Percentiles rank a stretch among this genome's conserved stretches.
phyloP scores from a whole-genome alignment of 2,888 invertebrate genomes.

The Drosophila setosimentum region DNA sequence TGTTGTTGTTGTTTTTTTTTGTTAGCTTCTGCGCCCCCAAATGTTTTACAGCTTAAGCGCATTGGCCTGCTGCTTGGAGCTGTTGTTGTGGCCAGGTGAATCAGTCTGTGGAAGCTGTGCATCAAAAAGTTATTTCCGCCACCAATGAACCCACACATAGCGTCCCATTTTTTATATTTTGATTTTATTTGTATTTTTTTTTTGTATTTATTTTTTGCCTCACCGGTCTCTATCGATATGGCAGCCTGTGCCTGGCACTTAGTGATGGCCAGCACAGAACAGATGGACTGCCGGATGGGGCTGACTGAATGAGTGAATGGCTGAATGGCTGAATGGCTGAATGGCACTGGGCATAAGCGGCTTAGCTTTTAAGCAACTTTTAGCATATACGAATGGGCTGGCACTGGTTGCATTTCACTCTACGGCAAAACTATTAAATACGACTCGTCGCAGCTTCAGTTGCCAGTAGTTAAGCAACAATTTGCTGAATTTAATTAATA shows the following conservation, averaged over 20 bases:
- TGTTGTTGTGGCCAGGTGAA: conserved; percentile 75
- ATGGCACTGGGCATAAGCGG: conserved; percentile 58
- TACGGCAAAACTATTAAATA: conserved; percentile 29
- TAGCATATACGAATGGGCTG: conserved; percentile 36
- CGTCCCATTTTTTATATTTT: conserved; percentile 39
- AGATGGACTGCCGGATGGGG: conserved; percentile 27
- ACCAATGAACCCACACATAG: conserved; percentile 72
- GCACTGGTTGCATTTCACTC: conserved; percentile 21
- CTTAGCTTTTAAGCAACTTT: conserved; percentile 74
- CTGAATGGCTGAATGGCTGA: conserved; percentile 25
- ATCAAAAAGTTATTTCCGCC: conserved; percentile 79
- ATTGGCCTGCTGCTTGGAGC: conserved; percentile 52
- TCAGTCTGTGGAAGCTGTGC: conserved; percentile 60
- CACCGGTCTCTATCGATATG: conserved; percentile 56
- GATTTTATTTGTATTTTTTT: conserved; percentile 3
- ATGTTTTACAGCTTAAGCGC: conserved; percentile 76
- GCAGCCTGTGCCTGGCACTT: conserved; percentile 57
- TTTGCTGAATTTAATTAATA: conserved; percentile 8
- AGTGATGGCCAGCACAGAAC: conserved; percentile 35
- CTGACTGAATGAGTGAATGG: conserved; percentile 26
- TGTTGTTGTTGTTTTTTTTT: conserved; percentile 21
- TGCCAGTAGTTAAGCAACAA: conserved; percentile 32
- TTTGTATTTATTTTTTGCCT: too few species aligned
- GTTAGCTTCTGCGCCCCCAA: conserved; percentile 15
- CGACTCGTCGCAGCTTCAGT: conserved; percentile 16